Percentiles rank a stretch among this genome's conserved stretches.
phyloP scores from a whole-genome alignment of 2,113 vertebrate species.

The Tachysurus fulvidraco region DNA sequence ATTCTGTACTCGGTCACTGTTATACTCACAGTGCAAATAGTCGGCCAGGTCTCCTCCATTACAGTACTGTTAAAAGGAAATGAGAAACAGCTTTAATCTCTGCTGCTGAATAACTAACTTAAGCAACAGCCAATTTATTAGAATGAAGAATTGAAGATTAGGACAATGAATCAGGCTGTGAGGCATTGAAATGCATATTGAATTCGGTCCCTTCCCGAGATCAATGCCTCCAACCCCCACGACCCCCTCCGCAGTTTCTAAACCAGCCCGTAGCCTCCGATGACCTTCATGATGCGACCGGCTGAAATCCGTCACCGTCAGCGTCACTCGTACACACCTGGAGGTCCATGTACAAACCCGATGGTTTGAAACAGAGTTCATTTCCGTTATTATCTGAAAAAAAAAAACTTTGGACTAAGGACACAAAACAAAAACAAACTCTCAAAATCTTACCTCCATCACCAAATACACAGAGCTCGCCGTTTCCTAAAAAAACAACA shows the following conservation, averaged over 20 bases:
- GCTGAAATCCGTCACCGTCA: too few relatives aligned
- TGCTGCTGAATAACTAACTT: constrained; percentile 42
- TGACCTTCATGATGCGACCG: neutral
- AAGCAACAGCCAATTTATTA: constrained; percentile 2
- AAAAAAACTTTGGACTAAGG: constrained; percentile 17
- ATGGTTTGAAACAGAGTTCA: neutral
- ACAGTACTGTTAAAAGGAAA: constrained; percentile 82
- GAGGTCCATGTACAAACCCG: neutral
- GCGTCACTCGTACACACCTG: neutral
- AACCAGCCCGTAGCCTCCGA: neutral
- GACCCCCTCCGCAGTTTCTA: neutral
- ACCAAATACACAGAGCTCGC: constrained; percentile 96
- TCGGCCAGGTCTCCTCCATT: constrained; percentile 97
- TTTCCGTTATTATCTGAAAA: constrained; percentile 46
- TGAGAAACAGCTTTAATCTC: constrained; percentile 25
- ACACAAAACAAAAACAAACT: constrained; percentile 52
- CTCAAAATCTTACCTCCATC: constrained; percentile 89
- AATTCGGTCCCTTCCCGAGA: neutral
- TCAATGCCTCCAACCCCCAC: neutral
- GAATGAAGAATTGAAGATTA: neutral
- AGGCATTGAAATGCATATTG: constrained; percentile 45
- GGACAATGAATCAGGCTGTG: neutral
- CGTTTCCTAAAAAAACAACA: constrained; percentile 81
- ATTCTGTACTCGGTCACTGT: neutral
- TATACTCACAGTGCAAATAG: constrained; percentile 94